Conservation (phyloP, 1,140 invertebrate genomes). For the Reticulitermes speratus region DNA sequence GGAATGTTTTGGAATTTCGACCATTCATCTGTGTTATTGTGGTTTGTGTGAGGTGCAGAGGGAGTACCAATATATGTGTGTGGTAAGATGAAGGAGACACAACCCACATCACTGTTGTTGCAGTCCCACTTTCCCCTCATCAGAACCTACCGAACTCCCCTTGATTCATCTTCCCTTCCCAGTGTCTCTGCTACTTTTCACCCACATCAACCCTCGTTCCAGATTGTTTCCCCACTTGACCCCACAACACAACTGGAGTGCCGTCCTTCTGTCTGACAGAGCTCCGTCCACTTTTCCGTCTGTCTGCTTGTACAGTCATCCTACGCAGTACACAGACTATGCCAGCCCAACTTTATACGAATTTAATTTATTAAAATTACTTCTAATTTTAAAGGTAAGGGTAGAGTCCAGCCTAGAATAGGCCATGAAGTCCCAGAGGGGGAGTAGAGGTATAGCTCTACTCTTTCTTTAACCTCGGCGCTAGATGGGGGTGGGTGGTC, state of each 20-base stretch:
- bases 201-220: conserved; percentile 3
- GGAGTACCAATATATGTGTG: background rate
- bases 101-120: background rate
- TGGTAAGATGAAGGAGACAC: background rate
- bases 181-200: conserved; percentile 6
- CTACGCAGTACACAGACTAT: background rate
- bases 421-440: no score
- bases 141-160: background rate
- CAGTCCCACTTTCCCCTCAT: conserved; percentile 8
- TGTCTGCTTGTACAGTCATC: background rate
- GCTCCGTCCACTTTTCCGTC: background rate
- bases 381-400: no score
- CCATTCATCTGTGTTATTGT: conserved; percentile 16
- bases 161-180: conserved; percentile 10
- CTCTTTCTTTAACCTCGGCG: no score
- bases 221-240: conserved; percentile 17
- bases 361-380: no score
- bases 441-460: no score
- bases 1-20: conserved; percentile 7
- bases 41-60: background rate
- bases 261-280: background rate
- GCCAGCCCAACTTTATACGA: no score
- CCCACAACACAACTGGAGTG: conserved; percentile 8
- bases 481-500: no score
- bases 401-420: no score